phyloP scores from a whole-genome alignment of 2,113 vertebrate genomes.

The Pachypanchax playfairii region DNA sequence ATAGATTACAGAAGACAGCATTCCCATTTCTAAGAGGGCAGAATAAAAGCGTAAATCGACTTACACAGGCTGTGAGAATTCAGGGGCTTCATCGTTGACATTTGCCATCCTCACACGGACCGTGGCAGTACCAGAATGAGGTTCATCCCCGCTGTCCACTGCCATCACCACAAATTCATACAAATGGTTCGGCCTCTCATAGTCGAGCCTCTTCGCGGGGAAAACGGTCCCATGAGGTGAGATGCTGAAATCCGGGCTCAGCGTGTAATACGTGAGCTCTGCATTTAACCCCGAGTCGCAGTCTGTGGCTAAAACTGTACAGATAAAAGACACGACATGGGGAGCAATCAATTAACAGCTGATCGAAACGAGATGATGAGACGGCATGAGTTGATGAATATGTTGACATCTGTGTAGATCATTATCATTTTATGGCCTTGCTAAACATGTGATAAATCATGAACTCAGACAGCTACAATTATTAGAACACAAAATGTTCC shows the following conservation, averaged over 20 bases:
- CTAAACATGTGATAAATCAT: slow-evolving; percentile 70
- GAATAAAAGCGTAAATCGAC: slow-evolving; percentile 24
- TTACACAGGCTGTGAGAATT: slow-evolving; percentile 87
- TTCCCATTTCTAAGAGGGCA: background rate
- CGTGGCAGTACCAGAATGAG: slow-evolving; percentile 86
- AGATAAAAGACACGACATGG: slow-evolving; percentile 15
- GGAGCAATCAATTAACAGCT: slow-evolving; percentile 57
- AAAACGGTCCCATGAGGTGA: slow-evolving; percentile 86
- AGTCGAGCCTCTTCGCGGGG: slow-evolving; percentile 83
- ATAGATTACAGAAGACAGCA: too few species aligned
- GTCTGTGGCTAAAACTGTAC: slow-evolving; percentile 86
- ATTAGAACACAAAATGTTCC: slow-evolving; percentile 37
- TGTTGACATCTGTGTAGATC: slow-evolving; percentile 66
- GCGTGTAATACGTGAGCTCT: slow-evolving; percentile 84
- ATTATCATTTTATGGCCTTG: slow-evolving; percentile 58
- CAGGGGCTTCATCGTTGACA: slow-evolving; percentile 87
- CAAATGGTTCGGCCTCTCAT: slow-evolving; percentile 85
- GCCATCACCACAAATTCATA: slow-evolving; percentile 92
- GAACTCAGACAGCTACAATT: slow-evolving; percentile 59
- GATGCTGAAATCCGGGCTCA: slow-evolving; percentile 88
- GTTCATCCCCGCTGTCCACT: slow-evolving; percentile 84
- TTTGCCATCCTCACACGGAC: slow-evolving; percentile 87
- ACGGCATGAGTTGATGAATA: slow-evolving; percentile 58
- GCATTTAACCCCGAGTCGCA: slow-evolving; percentile 87
- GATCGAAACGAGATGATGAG: slow-evolving; percentile 49